A percentile compares a stretch with the other conserved stretches of the same genome.
Conservation (phyloP, 2,888 invertebrate species). For the Conomelus anceps region DNA sequence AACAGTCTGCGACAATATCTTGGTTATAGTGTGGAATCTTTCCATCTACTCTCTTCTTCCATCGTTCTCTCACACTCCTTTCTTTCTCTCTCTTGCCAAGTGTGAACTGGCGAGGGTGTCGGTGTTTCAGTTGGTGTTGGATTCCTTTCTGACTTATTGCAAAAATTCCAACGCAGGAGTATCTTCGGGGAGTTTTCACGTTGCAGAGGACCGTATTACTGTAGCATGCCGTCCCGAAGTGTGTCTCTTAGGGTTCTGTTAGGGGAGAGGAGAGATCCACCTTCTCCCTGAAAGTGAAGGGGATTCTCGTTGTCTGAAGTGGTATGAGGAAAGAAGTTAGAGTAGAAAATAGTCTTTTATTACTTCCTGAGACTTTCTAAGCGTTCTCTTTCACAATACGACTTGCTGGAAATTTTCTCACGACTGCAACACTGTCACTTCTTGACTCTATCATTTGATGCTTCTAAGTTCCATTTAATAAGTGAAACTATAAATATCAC, state of each 20-base stretch:
- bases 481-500: too few species aligned
- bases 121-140: neutral
- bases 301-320: neutral
- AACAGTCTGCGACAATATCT: neutral
- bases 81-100: neutral
- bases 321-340: neutral
- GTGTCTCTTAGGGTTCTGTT: neutral
- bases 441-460: neutral
- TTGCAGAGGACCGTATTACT: neutral
- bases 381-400: neutral
- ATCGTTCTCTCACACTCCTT: neutral
- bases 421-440: neutral
- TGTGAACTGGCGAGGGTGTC: neutral
- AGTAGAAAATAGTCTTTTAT: neutral
- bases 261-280: neutral
- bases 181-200: neutral
- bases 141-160: slow-evolving; percentile 46
- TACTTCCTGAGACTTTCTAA: neutral
- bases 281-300: neutral
- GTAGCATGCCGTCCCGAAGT: neutral
- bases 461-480: too few species aligned
- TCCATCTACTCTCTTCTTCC: neutral
- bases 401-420: neutral
- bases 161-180: slow-evolving; percentile 34
- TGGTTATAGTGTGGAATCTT: neutral